Conservation (phyloP, 2,113 vertebrate genomes). For the Phasianus colchicus region DNA sequence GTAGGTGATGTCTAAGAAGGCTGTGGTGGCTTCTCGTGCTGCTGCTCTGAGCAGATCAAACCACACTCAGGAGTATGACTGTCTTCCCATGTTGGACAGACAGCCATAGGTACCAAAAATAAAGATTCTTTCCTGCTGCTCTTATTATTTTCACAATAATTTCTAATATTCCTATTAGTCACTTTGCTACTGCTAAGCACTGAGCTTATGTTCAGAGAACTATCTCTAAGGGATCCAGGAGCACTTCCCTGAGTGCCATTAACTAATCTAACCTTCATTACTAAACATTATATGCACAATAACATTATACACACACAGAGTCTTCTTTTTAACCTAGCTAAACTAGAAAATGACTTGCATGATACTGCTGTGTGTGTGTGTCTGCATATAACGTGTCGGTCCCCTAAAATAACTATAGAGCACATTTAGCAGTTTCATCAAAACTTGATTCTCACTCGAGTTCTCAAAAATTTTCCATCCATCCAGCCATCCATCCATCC, state of each 20-base stretch:
- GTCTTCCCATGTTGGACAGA: neutral
- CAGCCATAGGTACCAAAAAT: neutral
- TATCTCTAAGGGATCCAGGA: neutral
- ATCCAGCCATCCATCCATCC: neutral
- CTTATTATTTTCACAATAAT: neutral
- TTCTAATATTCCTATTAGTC: neutral
- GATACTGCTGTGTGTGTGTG: neutral
- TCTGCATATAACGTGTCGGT: neutral
- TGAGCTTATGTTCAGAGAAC: neutral
- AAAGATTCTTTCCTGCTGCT: neutral
- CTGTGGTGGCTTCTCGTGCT: neutral
- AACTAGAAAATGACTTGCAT: conserved; percentile 7
- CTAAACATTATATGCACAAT: neutral
- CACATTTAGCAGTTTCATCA: neutral
- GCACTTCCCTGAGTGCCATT: neutral
- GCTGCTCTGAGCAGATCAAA: neutral
- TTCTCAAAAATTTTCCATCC: neutral
- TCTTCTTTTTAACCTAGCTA: conserved; percentile 4
- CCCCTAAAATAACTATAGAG: neutral
- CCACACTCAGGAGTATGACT: neutral
- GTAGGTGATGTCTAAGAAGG: neutral
- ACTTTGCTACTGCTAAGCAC: neutral
- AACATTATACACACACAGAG: neutral
- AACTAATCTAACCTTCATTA: conserved; percentile 1
- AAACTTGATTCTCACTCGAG: neutral